Percentiles rank a stretch among this genome's conserved stretches.
phyloP scores from a whole-genome alignment of 1,140 invertebrate genomes.

The Pantala flavescens region DNA sequence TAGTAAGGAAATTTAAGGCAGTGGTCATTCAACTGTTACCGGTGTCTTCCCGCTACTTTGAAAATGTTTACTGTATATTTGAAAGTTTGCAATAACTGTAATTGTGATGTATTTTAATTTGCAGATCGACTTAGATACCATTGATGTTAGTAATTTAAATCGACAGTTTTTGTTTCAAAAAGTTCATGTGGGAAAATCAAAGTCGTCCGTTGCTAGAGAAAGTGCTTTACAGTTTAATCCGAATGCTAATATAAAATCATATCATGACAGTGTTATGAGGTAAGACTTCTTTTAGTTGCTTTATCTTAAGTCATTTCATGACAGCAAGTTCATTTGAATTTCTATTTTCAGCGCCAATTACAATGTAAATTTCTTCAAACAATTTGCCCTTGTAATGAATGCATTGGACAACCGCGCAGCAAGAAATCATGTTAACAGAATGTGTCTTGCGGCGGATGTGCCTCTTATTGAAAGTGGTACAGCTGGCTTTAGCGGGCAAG shows the following conservation, averaged over 20 bases:
- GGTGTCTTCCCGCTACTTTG: background rate
- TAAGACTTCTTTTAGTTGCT: slow-evolving; percentile 36
- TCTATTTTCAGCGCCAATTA: slow-evolving; percentile 67
- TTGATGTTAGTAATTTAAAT: slow-evolving; percentile 99
- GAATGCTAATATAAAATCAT: slow-evolving; percentile 72
- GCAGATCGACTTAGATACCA: slow-evolving; percentile 98
- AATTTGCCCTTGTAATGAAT: slow-evolving; percentile 90
- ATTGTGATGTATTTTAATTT: slow-evolving; percentile 32
- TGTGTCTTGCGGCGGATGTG: slow-evolving; percentile 91
- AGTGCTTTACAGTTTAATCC: slow-evolving; percentile 84
- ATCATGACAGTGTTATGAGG: slow-evolving; percentile 91
- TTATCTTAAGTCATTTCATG: background rate
- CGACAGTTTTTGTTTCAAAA: slow-evolving; percentile 96
- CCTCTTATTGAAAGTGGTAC: slow-evolving; percentile 95
- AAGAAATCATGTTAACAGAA: slow-evolving; percentile 95
- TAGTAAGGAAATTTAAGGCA: slow-evolving; percentile 53
- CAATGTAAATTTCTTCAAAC: slow-evolving; percentile 83
- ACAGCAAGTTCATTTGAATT: too few species aligned
- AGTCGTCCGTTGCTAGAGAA: slow-evolving; percentile 77
- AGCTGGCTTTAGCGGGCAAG: slow-evolving; percentile 91
- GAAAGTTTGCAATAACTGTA: background rate
- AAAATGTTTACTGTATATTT: slow-evolving; percentile 16
- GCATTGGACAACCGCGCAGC: slow-evolving; percentile 95
- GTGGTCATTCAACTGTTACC: background rate
- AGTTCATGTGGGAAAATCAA: slow-evolving; percentile 95